Percentiles rank a stretch among this genome's conserved stretches.
Evolutionary conservation across 2,888 invertebrate species (phyloP).

Genomic region (Oxytorus armatus): DNA sequence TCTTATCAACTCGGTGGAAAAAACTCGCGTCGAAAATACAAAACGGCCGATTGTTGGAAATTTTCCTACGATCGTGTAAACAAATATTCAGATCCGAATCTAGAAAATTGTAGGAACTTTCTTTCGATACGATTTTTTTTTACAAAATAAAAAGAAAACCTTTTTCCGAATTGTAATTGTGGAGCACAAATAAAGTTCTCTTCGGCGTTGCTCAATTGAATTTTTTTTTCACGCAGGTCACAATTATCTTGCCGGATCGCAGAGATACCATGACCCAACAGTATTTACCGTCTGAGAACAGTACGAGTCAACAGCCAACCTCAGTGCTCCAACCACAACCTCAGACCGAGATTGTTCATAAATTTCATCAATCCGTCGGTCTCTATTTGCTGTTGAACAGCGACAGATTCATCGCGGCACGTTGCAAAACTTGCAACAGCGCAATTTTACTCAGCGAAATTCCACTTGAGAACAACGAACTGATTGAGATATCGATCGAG

Average conservation of each 20-base stretch:
- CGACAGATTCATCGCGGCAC: slow-evolving; percentile 88
- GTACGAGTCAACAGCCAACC: slow-evolving; percentile 86
- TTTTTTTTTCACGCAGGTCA: slow-evolving; percentile 75
- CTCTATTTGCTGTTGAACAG: slow-evolving; percentile 89
- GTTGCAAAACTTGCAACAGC: slow-evolving; percentile 87
- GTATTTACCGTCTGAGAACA: slow-evolving; percentile 85
- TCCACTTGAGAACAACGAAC: slow-evolving; percentile 90
- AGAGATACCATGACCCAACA: slow-evolving; percentile 81
- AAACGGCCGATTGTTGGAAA: no score
- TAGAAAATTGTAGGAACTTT: no score
- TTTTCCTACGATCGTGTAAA: no score
- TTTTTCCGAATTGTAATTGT: no score
- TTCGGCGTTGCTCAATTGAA: neutral
- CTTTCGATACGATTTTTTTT: no score
- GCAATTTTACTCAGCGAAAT: slow-evolving; percentile 90
- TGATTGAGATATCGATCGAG: slow-evolving; percentile 91
- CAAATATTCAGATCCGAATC: no score
- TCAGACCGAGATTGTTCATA: slow-evolving; percentile 83
- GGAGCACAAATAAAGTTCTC: no score
- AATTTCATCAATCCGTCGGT: slow-evolving; percentile 87
- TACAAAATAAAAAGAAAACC: no score
- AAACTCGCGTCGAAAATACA: no score
- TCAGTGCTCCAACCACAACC: slow-evolving; percentile 86
- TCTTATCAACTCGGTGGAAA: no score
- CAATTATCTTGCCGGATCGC: slow-evolving; percentile 82